Evolutionary conservation across 2,113 vertebrate species (phyloP).

Genomic region (Gadus macrocephalus): DNA sequence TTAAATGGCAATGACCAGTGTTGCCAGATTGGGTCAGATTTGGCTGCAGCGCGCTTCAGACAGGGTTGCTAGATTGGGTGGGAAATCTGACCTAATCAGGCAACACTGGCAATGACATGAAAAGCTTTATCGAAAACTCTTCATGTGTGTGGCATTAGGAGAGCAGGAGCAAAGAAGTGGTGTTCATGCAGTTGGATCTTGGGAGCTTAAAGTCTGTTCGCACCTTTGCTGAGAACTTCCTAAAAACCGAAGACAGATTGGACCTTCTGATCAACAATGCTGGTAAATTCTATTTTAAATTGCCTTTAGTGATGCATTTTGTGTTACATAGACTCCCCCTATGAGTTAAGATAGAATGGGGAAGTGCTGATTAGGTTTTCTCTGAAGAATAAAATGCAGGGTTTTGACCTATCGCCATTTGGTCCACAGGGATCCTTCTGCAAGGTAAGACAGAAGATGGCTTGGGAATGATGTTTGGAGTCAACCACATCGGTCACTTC

Average conservation of each 20-base stretch:
- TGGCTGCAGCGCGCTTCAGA: no score
- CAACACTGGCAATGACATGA: no score
- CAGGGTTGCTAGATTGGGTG: no score
- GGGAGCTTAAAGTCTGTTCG: slow-evolving; percentile 79
- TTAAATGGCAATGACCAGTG: background rate
- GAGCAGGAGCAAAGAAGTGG: slow-evolving; percentile 77
- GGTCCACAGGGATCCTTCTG: slow-evolving; percentile 50
- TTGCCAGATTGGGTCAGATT: no score
- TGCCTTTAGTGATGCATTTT: background rate
- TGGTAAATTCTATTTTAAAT: slow-evolving; percentile 63
- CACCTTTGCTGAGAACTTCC: slow-evolving; percentile 79
- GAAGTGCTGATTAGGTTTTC: background rate
- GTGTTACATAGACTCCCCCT: background rate
- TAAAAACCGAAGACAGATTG: slow-evolving; percentile 81
- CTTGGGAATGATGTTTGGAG: slow-evolving; percentile 55
- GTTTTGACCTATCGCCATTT: background rate
- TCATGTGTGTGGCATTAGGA: slow-evolving; percentile 47
- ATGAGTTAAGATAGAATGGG: background rate
- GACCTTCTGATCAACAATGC: slow-evolving; percentile 93
- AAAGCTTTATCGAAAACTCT: background rate
- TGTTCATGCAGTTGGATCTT: slow-evolving; percentile 86
- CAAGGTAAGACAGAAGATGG: slow-evolving; percentile 56
- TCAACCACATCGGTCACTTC: slow-evolving; percentile 64
- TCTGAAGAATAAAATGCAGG: background rate
- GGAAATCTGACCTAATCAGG: no score